A percentile compares a stretch with the other conserved stretches of the same genome.
These are phyloP conservation scores for Lophura nycthemera DNA, from an alignment of 2,113 vertebrate species.

Conservation along the genomic window DNA sequence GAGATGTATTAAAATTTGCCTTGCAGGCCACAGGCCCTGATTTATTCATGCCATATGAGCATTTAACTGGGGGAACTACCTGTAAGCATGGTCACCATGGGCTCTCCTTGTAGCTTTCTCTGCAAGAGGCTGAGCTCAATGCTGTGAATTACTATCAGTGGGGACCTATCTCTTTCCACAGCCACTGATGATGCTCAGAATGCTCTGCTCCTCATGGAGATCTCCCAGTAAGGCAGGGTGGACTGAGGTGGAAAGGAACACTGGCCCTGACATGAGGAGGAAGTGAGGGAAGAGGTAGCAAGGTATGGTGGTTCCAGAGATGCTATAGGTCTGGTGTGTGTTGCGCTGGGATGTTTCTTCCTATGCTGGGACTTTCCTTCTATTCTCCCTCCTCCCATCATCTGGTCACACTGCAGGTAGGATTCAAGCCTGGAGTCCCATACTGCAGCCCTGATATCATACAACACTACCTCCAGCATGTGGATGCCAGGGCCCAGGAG, in stretches of 20 bases:
- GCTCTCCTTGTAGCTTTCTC: background rate
- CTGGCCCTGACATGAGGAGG: accelerated
- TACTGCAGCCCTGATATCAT: background rate
- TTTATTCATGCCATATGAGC: background rate
- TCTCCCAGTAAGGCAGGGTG: background rate
- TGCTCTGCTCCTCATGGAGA: background rate
- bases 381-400: background rate
- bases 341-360: background rate
- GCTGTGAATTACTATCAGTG: background rate
- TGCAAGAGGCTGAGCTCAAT: background rate
- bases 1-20: background rate
- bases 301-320: background rate
- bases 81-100: accelerated
- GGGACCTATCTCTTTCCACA: background rate
- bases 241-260: background rate
- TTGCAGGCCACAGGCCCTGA: background rate
- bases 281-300: accelerated
- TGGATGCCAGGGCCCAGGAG: background rate
- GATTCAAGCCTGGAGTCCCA: background rate
- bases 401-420: background rate
- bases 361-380: background rate
- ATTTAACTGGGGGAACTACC: background rate
- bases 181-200: accelerated
- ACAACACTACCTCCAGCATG: background rate
- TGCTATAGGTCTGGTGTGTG: background rate